Conservation (phyloP, 2,888 invertebrate genomes). For the Dilophus febrilis region DNA sequence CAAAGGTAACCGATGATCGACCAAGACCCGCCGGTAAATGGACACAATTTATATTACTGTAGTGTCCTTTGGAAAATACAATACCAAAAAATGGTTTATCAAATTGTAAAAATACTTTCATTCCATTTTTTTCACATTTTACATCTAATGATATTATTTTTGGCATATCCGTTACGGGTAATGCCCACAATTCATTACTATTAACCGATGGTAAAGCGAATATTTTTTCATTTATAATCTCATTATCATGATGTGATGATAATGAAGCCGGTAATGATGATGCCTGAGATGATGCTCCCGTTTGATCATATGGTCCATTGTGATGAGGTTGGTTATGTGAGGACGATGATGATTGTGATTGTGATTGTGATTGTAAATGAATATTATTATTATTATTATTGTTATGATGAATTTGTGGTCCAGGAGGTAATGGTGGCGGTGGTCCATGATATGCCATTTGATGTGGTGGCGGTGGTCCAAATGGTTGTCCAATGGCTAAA, state of each 20-base stretch:
- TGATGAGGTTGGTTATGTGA: too few relatives aligned
- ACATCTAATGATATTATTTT: constrained; percentile 84
- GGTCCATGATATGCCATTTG: constrained; percentile 58
- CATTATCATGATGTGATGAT: constrained; percentile 10
- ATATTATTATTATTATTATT: neutral
- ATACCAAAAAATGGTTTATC: constrained; percentile 93
- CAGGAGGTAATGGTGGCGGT: constrained; percentile 41
- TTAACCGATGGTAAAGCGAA: constrained; percentile 24
- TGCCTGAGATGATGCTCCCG: too few relatives aligned
- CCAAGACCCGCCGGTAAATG: constrained; percentile 80
- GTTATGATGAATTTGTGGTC: constrained; percentile 3
- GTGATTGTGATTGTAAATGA: too few relatives aligned
- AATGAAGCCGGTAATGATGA: too few relatives aligned
- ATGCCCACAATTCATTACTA: constrained; percentile 69
- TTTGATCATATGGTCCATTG: constrained; percentile 15
- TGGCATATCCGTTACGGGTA: constrained; percentile 76
- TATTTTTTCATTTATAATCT: constrained; percentile 20
- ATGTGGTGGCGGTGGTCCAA: constrained; percentile 34
- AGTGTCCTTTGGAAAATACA: constrained; percentile 87
- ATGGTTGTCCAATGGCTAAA: constrained; percentile 30
- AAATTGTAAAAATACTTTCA: constrained; percentile 88
- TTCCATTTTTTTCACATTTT: constrained; percentile 83
- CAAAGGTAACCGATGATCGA: constrained; percentile 71
- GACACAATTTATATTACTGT: constrained; percentile 81
- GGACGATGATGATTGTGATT: too few relatives aligned